Evolutionary conservation across 2,797 vertebrate genomes (phyloP), one percentile per base, ranked within the genome.

Genomic region (Platyrinchus mystaceus): DNA sequence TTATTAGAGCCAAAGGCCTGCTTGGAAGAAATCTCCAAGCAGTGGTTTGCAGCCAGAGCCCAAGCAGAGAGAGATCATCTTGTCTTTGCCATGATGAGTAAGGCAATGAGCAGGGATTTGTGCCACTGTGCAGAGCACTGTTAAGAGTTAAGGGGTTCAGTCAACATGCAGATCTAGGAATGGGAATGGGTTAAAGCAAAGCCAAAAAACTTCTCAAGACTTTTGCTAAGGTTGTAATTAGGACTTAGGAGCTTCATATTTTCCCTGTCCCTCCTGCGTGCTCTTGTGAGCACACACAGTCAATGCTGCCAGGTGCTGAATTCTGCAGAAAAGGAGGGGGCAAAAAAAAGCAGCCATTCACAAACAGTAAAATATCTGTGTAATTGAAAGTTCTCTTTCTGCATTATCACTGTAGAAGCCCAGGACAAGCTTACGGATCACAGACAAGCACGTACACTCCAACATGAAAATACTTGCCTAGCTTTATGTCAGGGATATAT

Each of bases 31-130:
- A 53, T 44, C 30, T 68, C 53, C 69, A 71, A 59, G 77, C 1
- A 0, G 14, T 8, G 30, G 11, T 34, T 70, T 93, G 58, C 69
- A 76, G 77, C 32, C 53, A 41, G n/a, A 63, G 49, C 12, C 26
- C 3, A 3, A 41, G 52, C 36, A 50, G 10, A 53, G 23, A 71
- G 13, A 21, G 28, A 70, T 52, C 7, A 2, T 16, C 49, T 68
- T 41, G 14, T 73, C 22, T 69, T 71, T 84, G 26, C 24, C n/a
- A 0, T 9, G 17, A 27, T 15, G 22, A 77, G n/a, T 16, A 37
- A 66, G 14, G 37, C 20, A 41, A 44, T 0, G 1, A 63, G 32
- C 26, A 63, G 47, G 0, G 0, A 43, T 41, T 11, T 2, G 2
- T 52, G 32, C 26, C 7, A 0, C 9, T 60, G 28, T 24, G 79